Evolutionary conservation across 2,888 invertebrate genomes (phyloP).

Genomic region (Halictus quadricinctus): DNA sequence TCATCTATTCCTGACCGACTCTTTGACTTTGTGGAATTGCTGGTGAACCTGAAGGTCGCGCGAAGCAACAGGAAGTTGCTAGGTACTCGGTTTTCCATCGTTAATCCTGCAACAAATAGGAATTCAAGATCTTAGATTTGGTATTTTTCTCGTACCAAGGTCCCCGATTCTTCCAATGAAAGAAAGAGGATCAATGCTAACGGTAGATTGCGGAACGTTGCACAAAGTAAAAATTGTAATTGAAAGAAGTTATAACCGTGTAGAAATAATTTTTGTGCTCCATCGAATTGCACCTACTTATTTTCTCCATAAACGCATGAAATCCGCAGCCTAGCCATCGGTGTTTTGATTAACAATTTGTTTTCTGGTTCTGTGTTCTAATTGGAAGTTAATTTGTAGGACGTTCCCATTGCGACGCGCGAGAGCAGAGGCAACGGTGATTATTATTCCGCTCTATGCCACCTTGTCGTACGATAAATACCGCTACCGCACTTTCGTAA

Average conservation of each 20-base stretch:
- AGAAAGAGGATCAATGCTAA: too few species aligned
- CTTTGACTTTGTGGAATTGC: conserved; percentile 16
- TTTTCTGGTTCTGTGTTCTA: neutral
- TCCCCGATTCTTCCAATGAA: too few species aligned
- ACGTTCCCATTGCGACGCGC: neutral
- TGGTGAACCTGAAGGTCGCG: neutral
- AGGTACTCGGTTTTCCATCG: conserved; percentile 45
- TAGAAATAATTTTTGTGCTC: too few species aligned
- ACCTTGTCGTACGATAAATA: conserved; percentile 51
- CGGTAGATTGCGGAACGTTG: too few species aligned
- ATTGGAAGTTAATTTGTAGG: neutral
- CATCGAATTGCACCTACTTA: too few species aligned
- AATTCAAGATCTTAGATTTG: neutral
- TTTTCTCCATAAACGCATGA: too few species aligned
- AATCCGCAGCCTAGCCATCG: neutral
- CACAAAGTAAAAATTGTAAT: too few species aligned
- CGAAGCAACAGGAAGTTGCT: conserved; percentile 27
- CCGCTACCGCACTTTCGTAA: conserved; percentile 49
- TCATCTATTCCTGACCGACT: neutral
- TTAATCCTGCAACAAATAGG: conserved; percentile 41
- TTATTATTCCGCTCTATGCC: conserved; percentile 46
- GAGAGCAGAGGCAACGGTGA: conserved; percentile 15
- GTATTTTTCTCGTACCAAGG: too few species aligned
- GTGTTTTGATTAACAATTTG: neutral
- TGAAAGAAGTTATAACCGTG: too few species aligned